Percentiles rank a stretch among this genome's conserved stretches.
Conservation (phyloP, 2,888 invertebrate species). For the Phasia obesa region DNA sequence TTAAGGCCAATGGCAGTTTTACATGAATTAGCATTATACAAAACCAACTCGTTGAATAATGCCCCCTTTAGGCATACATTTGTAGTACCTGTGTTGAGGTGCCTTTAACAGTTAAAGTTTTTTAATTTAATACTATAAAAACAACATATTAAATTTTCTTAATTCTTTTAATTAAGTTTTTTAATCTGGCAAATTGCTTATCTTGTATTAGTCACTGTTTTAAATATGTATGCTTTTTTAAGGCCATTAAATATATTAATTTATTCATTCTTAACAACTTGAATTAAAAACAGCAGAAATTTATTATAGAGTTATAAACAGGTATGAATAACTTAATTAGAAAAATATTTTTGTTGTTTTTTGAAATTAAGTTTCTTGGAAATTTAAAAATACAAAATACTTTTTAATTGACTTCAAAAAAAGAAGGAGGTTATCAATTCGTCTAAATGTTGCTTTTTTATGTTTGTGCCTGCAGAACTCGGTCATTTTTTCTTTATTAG, state of each 20-base stretch:
- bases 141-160: slow-evolving; percentile 1
- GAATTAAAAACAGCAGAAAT: background rate
- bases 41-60: slow-evolving; percentile 22
- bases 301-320: slow-evolving; percentile 25
- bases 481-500: no score
- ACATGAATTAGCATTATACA: slow-evolving; percentile 1
- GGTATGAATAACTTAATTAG: slow-evolving; percentile 34
- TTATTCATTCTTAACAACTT: slow-evolving; percentile 17
- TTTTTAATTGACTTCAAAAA: no score
- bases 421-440: no score
- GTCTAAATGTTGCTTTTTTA: no score
- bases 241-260: slow-evolving; percentile 18
- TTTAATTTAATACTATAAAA: background rate
- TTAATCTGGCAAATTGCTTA: background rate
- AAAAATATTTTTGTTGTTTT: background rate
- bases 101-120: background rate
- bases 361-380: background rate
- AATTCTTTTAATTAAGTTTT: background rate
- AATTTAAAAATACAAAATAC: background rate
- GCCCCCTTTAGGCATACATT: background rate
- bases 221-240: background rate
- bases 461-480: no score
- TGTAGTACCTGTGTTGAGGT: background rate
- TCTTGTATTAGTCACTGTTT: slow-evolving; percentile 14
- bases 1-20: background rate